These are phyloP conservation scores for Nannoperca obscura DNA, from an alignment of 2,797 vertebrate genomes.

Conservation along the genomic window DNA sequence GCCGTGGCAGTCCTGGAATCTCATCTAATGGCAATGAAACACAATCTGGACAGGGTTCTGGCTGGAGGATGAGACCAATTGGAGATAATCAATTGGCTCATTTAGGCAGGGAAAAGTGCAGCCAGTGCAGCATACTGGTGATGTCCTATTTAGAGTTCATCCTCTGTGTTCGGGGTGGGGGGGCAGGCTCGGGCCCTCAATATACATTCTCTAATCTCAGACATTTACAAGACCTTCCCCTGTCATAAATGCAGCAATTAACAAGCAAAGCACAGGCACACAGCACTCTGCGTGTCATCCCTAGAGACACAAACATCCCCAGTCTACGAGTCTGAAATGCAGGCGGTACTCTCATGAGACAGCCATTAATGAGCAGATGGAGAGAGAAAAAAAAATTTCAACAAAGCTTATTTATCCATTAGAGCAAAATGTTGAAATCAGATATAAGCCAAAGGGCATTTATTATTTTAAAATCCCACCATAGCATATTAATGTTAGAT, in stretches of 20 bases:
- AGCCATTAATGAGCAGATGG: conserved; percentile 77
- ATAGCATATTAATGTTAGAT: conserved; percentile 62
- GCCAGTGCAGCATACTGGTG: conserved; percentile 70
- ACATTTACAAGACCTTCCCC: conserved; percentile 77
- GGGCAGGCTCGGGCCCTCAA: conserved; percentile 49
- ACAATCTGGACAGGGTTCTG: conserved; percentile 74
- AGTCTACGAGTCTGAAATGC: conserved; percentile 73
- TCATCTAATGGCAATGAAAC: conserved; percentile 75
- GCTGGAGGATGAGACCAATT: conserved; percentile 79
- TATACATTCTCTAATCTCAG: conserved; percentile 74
- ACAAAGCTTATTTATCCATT: conserved; percentile 88
- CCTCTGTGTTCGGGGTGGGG: conserved; percentile 44
- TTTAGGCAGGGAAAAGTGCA: conserved; percentile 74
- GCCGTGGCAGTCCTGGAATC: conserved; percentile 69
- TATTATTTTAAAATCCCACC: conserved; percentile 72
- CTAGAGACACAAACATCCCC: conserved; percentile 76
- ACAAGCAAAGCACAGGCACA: conserved; percentile 72
- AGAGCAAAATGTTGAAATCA: conserved; percentile 85
- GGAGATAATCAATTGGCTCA: conserved; percentile 84
- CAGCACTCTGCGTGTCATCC: conserved; percentile 65
- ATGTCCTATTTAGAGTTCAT: conserved; percentile 77
- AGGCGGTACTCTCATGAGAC: conserved; percentile 71
- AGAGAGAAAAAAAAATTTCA: conserved; percentile 48
- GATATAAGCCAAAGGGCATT: conserved; percentile 80
- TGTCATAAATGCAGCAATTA: conserved; percentile 83